Base-by-base conservation (phyloP, 2,797 vertebrate species). In the Echeneis naucrates region DNA sequence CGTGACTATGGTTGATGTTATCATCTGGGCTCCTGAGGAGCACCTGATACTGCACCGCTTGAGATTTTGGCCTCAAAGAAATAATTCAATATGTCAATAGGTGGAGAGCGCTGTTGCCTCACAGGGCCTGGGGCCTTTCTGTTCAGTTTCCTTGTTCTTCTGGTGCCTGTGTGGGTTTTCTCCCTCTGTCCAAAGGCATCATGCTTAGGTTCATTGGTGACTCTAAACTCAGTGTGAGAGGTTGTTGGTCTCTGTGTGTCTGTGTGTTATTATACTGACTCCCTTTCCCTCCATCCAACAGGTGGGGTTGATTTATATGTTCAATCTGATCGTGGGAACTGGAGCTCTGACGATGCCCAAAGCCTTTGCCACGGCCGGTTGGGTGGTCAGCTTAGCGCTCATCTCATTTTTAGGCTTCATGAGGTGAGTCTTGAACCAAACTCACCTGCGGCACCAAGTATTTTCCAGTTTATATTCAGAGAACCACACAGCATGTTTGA, bases 271-370 rank as follows among this genome's bases (percentile, higher is more conserved):
- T n/a, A n/a, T n/a, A n/a, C n/a, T n/a, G n/a, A n/a, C n/a, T n/a
- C n/a, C 19, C 66, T 38, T 7, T 2, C 19, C 8, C 10, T 4
- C 51, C 2, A 13, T 52, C 2, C 6, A 89, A 61, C 65, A 99
- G 98, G 96, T 99, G 42, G 98, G 98, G 19, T 90, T 99, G 89
- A 95, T 99, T 73, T 99, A 99, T 81, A 99, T 99, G 98, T 99
- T 99, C 85, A 99, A 99, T 81, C 94, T 99, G 81, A 99, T 99
- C 0, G 97, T 99, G 0, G 98, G 98, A 26, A 99, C 98, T 0
- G 98, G 98, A 19, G 98, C 98, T 0, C 93, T 99, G 75, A 99
- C 98, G 57, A 99, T 99, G 98, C 98, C 98, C 14, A 97, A 95
- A 91, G 97, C 98, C 81, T 99, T 99, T 26, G 97, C 97, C 0